These are phyloP conservation scores for Xenentodon cancila DNA, from an alignment of 2,797 vertebrate genomes.

Conservation along the genomic window DNA sequence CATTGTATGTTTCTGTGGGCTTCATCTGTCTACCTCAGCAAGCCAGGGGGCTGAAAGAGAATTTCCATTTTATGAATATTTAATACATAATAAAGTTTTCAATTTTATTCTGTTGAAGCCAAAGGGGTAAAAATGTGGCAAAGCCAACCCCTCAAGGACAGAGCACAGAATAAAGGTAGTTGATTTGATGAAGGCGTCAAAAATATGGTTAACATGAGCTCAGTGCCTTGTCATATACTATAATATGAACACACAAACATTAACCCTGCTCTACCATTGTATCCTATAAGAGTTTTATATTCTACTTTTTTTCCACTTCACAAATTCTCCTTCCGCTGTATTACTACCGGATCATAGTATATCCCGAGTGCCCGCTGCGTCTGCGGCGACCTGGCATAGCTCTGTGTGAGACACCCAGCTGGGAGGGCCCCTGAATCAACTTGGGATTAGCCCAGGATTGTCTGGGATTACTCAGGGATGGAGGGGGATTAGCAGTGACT, in stretches of 20 bases:
- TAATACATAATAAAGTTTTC: constrained; percentile 83
- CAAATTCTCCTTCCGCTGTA: constrained; percentile 44
- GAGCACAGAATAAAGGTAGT: constrained; percentile 58
- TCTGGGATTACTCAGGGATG: constrained; percentile 83
- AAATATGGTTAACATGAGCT: constrained; percentile 54
- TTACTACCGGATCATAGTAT: constrained; percentile 58
- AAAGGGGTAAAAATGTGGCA: constrained; percentile 65
- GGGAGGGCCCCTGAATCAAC: constrained; percentile 84
- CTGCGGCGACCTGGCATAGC: constrained; percentile 69
- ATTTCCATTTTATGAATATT: constrained; percentile 85
- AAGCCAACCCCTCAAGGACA: constrained; percentile 73
- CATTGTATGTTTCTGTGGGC: constrained; percentile 78
- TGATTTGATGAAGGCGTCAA: constrained; percentile 53
- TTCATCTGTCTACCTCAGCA: constrained; percentile 74
- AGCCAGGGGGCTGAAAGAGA: constrained; percentile 77
- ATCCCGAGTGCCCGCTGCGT: constrained; percentile 60
- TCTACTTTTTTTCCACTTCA: constrained; percentile 34
- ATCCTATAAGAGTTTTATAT: constrained; percentile 39
- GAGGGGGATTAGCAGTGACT: constrained; percentile 83
- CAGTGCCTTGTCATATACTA: constrained; percentile 36
- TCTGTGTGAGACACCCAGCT: constrained; percentile 79
- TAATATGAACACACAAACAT: constrained; percentile 44
- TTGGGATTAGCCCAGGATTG: constrained; percentile 85
- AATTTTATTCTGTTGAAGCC: constrained; percentile 78
- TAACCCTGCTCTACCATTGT: constrained; percentile 26